Evolutionary conservation across 2,888 invertebrate species (phyloP), one percentile per base, ranked within the genome.

Genomic region (Chrysolina americana): DNA sequence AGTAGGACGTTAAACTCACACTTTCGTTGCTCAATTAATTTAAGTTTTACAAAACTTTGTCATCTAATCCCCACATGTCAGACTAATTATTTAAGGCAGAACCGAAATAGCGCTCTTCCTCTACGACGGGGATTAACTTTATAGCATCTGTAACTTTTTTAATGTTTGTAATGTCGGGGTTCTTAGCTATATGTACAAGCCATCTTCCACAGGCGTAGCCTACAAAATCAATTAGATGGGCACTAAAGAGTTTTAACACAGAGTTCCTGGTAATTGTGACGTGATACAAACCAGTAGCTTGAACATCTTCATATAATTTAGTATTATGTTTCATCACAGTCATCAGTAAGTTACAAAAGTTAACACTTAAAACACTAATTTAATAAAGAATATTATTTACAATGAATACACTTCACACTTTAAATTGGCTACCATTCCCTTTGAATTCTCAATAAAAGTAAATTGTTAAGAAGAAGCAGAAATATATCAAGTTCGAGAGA

Each of bases 11-110:
- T 23, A 65, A 62, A 62, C 68, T 69, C 62, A 76, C 78, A 78
- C 78, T 81, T 76, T 79, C 80, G 78, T 76, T 80, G 76, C 75
- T 79, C 80, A 78, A 83, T 83, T 83, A 83, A 83, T 82, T 83
- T 80, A 71, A 82, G 78, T 82, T 82, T 75, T 76, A 80, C 79
- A 76, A 82, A 83, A 81, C 77, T 80, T 81, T 41, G 69, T 75
- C 70, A 73, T 73, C 73, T 83, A 83, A 84, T 83, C 84, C 82
- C 73, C 79, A 72, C 74, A 78, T 80, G 83, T 84, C 83, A 81
- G 79, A 74, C 78, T 81, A 82, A 83, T 83, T 83, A 84, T 83
- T 83, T 84, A 82, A 80, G 81, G 79, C 78, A 74, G 78, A 78
- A 81, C 83, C 80, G 74, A 84, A 84, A 84, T 84, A 84, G 79